Evolutionary conservation across 1,140 invertebrate genomes (phyloP).

Genomic region (Nephila pilipes): DNA sequence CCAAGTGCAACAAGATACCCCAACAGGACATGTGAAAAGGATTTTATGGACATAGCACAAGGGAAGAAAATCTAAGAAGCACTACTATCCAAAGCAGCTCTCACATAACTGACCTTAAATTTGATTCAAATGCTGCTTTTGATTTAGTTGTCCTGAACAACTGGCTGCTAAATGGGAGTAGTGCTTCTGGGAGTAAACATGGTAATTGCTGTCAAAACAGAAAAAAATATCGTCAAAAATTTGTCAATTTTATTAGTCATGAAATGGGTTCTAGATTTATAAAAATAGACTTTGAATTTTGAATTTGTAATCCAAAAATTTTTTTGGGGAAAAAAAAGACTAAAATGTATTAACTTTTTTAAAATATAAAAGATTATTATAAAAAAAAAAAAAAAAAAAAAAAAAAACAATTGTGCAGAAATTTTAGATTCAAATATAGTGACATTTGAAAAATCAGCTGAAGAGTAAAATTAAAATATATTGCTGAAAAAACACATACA

Average conservation of each 20-base stretch:
- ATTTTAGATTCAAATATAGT: too few species aligned
- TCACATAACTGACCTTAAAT: slow-evolving; percentile 54
- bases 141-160: slow-evolving; percentile 36
- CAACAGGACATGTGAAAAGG: not conserved
- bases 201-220: slow-evolving; percentile 62
- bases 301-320: too few species aligned
- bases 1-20: not conserved
- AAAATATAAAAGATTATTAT: too few species aligned
- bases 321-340: too few species aligned
- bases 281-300: too few species aligned
- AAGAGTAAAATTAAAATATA: not conserved
- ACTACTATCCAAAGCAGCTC: slow-evolving; percentile 26
- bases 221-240: not conserved
- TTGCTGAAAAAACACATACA: not conserved
- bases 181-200: slow-evolving; percentile 52
- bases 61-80: not conserved
- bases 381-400: too few species aligned
- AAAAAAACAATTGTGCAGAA: too few species aligned
- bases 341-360: too few species aligned
- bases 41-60: not conserved
- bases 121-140: not conserved
- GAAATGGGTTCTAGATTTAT: too few species aligned
- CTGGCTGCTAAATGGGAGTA: slow-evolving; percentile 48
- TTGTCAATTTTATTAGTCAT: too few species aligned
- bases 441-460: too few species aligned